Conservation (phyloP, 1,140 invertebrate species). For the Epicauta chinensis region DNA sequence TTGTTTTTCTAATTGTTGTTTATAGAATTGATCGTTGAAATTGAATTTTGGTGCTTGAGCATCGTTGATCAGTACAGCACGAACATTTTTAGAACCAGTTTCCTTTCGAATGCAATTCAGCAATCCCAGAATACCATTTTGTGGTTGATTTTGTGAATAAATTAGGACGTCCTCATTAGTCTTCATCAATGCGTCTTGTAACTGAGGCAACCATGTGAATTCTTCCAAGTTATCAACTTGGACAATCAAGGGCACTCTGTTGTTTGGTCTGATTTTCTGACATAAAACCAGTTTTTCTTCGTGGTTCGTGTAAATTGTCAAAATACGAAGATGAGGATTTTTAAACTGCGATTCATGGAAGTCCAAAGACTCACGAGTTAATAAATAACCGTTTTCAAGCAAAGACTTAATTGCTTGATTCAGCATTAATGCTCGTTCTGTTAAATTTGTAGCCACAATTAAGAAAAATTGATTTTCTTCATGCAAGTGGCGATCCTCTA, state of each 20-base stretch:
- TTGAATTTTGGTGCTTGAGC: slow-evolving; percentile 61
- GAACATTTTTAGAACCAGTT: slow-evolving; percentile 54
- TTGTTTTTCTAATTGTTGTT: slow-evolving; percentile 51
- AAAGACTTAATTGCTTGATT: slow-evolving; percentile 14
- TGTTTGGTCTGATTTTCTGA: too few species aligned
- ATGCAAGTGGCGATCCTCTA: too few species aligned
- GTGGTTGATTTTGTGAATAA: slow-evolving; percentile 52
- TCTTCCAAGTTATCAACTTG: too few species aligned
- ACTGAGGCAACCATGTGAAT: slow-evolving; percentile 44
- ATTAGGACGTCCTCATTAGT: slow-evolving; percentile 51
- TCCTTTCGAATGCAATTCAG: slow-evolving; percentile 68
- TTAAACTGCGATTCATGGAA: neutral
- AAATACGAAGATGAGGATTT: too few species aligned
- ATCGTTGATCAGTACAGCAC: slow-evolving; percentile 56
- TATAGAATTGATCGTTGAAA: slow-evolving; percentile 55
- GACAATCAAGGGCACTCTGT: too few species aligned
- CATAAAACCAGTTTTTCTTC: too few species aligned
- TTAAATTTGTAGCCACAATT: too few species aligned
- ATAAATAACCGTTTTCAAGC: slow-evolving; percentile 46
- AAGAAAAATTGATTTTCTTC: too few species aligned
- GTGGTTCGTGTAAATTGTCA: too few species aligned
- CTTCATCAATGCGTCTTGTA: slow-evolving; percentile 52
- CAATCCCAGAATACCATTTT: slow-evolving; percentile 76
- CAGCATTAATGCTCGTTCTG: too few species aligned
- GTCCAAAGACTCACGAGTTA: slow-evolving; percentile 44